phyloP scores from a whole-genome alignment of 2,888 invertebrate genomes.

The Caenorhabditis zanzibari region DNA sequence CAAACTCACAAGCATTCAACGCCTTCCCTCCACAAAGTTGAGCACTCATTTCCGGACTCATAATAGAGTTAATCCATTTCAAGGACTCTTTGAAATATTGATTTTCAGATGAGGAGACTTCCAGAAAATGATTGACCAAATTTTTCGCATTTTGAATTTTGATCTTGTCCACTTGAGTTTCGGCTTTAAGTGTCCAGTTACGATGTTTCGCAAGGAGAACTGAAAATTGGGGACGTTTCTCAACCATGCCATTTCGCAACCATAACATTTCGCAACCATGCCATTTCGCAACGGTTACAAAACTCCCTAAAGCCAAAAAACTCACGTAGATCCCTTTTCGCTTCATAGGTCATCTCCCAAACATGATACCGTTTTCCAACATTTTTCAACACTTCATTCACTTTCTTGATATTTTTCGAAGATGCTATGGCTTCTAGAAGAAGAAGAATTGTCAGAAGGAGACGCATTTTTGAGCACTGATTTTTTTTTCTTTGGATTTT shows the following conservation, averaged over 20 bases:
- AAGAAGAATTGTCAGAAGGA: too few relatives aligned
- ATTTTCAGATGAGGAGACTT: background rate
- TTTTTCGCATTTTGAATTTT: background rate
- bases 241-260: too few relatives aligned
- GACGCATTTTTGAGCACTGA: too few relatives aligned
- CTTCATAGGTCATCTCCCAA: background rate
- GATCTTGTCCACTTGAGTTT: too few relatives aligned
- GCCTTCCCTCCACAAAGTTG: background rate
- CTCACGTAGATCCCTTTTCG: background rate
- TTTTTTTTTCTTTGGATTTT: too few relatives aligned
- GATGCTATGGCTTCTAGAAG: too few relatives aligned
- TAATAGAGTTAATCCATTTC: background rate
- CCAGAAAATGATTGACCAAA: conserved; percentile 4
- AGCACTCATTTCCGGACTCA: background rate
- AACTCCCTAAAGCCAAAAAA: too few relatives aligned
- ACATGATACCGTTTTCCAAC: background rate
- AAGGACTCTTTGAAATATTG: background rate
- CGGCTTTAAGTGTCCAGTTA: too few relatives aligned
- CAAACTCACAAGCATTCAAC: background rate
- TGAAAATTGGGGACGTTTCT: background rate
- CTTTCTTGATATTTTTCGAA: background rate
- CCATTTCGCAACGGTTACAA: too few relatives aligned
- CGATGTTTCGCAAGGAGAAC: too few relatives aligned
- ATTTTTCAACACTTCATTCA: background rate
- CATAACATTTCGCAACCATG: too few relatives aligned